phyloP scores from a whole-genome alignment of 2,797 vertebrate genomes.

The Mormyrops boulengeri region DNA sequence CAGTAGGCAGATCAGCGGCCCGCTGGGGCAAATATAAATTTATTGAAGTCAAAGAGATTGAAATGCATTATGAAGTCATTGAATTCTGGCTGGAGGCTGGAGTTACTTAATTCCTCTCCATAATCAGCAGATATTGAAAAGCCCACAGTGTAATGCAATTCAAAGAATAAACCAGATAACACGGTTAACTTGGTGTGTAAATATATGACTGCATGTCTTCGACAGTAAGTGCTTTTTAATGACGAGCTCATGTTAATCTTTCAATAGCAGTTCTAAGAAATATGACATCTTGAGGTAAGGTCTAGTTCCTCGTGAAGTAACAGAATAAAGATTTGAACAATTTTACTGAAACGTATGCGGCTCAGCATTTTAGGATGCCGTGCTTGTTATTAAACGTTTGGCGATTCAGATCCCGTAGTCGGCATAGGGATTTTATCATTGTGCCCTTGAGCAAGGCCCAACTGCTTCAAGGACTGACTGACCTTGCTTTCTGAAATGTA shows the following conservation, averaged over 20 bases:
- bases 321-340: neutral
- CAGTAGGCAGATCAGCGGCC: conserved; percentile 1
- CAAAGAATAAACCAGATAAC: conserved; percentile 42
- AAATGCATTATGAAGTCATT: conserved; percentile 45
- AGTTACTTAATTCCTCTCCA: conserved; percentile 41
- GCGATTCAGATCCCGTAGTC: neutral
- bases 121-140: conserved; percentile 49
- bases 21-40: conserved; percentile 23
- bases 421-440: neutral
- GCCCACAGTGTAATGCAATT: conserved; percentile 32
- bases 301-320: neutral
- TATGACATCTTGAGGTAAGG: neutral
- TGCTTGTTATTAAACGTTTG: neutral
- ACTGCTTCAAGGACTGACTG: neutral
- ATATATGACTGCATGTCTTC: conserved; percentile 39
- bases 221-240: conserved; percentile 16
- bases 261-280: conserved; percentile 21
- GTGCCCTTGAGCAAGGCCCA: neutral
- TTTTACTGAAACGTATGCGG: neutral
- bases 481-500: neutral
- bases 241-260: conserved; percentile 3
- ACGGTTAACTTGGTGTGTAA: conserved; percentile 33
- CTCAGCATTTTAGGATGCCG: neutral
- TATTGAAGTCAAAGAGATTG: conserved; percentile 34
- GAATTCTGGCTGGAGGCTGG: conserved; percentile 39